These are phyloP conservation scores for Omphaloscelis lunosa DNA, from an alignment of 2,888 invertebrate species.

Conservation along the genomic window DNA sequence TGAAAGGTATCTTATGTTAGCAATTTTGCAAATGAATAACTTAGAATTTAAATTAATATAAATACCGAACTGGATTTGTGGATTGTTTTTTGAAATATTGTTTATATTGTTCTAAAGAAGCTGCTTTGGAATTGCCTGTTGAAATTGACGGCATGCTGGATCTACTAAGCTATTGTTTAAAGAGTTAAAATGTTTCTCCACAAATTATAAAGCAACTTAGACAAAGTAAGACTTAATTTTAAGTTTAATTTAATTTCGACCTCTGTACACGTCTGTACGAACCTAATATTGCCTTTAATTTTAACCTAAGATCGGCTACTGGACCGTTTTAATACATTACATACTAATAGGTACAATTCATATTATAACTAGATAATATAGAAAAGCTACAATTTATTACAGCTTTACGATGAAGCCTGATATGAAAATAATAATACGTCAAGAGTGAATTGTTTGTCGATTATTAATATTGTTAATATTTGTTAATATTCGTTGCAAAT, in stretches of 20 bases:
- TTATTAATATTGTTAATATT: too few species aligned
- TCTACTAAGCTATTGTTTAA: background rate
- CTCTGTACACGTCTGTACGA: slow-evolving; percentile 33
- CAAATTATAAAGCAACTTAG: slow-evolving; percentile 1
- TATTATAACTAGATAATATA: slow-evolving; percentile 50
- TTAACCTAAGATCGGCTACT: slow-evolving; percentile 58
- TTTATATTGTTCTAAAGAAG: background rate
- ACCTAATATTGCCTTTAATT: slow-evolving; percentile 54
- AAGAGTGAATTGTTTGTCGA: too few species aligned
- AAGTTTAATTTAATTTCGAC: slow-evolving; percentile 18
- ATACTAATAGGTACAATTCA: slow-evolving; percentile 46
- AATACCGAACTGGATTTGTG: slow-evolving; percentile 22
- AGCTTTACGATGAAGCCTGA: slow-evolving; percentile 41
- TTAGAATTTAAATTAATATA: slow-evolving; percentile 25
- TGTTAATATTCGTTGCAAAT: too few species aligned
- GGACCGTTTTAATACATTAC: slow-evolving; percentile 60
- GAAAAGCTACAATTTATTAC: slow-evolving; percentile 69
- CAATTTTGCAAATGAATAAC: slow-evolving; percentile 20
- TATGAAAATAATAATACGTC: slow-evolving; percentile 30
- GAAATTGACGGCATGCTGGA: slow-evolving; percentile 11
- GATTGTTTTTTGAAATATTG: background rate
- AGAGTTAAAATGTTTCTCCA: background rate
- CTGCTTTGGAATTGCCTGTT: slow-evolving; percentile 11
- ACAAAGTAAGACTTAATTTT: slow-evolving; percentile 30
- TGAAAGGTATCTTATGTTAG: slow-evolving; percentile 40